A percentile compares a stretch with the other conserved stretches of the same genome.
Conservation (phyloP, 2,113 vertebrate species). For the Morone chrysops region DNA sequence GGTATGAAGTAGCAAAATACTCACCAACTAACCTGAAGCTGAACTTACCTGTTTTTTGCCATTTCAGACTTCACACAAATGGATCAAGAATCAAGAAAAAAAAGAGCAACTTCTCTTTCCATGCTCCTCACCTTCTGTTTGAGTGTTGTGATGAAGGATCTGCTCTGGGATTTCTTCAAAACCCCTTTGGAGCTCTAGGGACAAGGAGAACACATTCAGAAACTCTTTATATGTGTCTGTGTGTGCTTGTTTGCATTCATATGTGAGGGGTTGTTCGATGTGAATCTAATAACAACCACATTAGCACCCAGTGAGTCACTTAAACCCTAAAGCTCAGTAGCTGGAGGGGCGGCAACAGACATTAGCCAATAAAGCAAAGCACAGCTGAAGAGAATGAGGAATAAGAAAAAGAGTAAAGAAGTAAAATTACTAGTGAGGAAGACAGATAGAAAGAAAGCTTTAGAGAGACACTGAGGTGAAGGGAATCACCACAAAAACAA, state of each 20-base stretch:
- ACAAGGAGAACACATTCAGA: conserved; percentile 48
- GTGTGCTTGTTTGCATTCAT: conserved; percentile 20
- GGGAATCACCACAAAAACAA: conserved; percentile 53
- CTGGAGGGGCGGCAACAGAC: conserved; percentile 46
- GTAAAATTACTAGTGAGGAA: conserved; percentile 7
- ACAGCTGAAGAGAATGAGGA: conserved; percentile 21
- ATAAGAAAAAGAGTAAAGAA: neutral
- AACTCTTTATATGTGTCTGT: neutral
- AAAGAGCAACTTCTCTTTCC: neutral
- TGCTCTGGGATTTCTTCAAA: conserved; percentile 92
- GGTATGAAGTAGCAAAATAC: neutral
- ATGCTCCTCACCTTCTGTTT: conserved; percentile 91
- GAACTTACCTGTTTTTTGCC: conserved; percentile 10
- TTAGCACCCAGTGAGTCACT: conserved; percentile 57
- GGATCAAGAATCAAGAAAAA: neutral
- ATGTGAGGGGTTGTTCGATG: conserved; percentile 33
- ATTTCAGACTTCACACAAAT: conserved; percentile 23
- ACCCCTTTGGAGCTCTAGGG: conserved; percentile 91
- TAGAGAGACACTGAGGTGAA: conserved; percentile 47
- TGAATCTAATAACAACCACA: conserved; percentile 51
- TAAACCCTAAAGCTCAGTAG: conserved; percentile 52
- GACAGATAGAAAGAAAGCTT: conserved; percentile 15
- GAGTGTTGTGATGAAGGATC: conserved; percentile 92
- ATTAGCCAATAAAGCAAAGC: conserved; percentile 40
- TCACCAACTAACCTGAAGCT: neutral